Base-by-base conservation (phyloP, 2,113 vertebrate species). In the Varanus komodoensis region DNA sequence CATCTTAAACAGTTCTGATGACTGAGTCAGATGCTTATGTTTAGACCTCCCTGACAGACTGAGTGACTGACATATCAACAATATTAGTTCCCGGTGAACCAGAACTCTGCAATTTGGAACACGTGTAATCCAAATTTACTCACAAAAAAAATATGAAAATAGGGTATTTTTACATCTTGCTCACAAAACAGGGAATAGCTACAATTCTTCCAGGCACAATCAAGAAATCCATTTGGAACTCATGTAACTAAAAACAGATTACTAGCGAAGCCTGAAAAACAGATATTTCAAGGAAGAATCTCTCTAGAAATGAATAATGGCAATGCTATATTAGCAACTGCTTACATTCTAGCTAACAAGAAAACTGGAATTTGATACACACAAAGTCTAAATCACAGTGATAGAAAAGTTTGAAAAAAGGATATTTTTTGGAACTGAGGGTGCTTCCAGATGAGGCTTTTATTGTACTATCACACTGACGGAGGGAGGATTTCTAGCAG, bases 1-100 rank as follows among this genome's bases (percentile, higher is more conserved):
- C 88, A 93, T 93, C 91, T 89, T 86, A 90, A 81, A 44, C 1
- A 73, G 79, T 89, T 73, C 50, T 57, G 48, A 32, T 6, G 5
- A 38, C 17, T 32, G 50, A 80, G 8, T 52, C 61, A 52, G 2
- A n/a, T 52, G 32, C 64, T 34, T 50, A 23, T 57, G 15, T 57
- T 11, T 17, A 29, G 34, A 32, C 38, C 57, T 83, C n/a, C n/a
- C 57, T 67, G 34, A 67, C 32, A 34, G 54, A 38, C 5, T 64
- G 57, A 27, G 34, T 64, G 61, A 73, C 29, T 57, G 68, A 17
- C 1, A 48, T 25, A 68, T 19, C 11, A 7, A 44, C 21, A 48
- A 68, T 68, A 1, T 84, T 68, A 44, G 57, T 7, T 67, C 0
- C 34, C 25, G 48, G 48, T 25, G 23, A 4, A 3, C 25, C n/a